Evolutionary conservation across 2,113 vertebrate species (phyloP).

Genomic region (Elaphurus davidianus): DNA sequence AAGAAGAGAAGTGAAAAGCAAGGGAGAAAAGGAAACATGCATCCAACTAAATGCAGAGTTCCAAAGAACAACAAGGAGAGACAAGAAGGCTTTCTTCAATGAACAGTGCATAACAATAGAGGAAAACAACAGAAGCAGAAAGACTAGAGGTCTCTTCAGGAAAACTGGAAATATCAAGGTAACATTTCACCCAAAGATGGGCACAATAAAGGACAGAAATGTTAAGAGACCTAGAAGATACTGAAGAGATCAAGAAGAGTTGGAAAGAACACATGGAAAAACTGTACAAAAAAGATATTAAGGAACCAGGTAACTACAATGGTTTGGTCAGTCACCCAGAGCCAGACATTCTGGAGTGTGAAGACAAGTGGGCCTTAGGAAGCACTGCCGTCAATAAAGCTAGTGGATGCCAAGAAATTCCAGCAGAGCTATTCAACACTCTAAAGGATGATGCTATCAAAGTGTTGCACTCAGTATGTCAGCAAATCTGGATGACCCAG

Average conservation of each 20-base stretch:
- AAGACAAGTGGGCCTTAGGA: not conserved
- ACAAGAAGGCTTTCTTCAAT: not conserved
- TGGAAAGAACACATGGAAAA: not conserved
- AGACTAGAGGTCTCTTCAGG: not conserved
- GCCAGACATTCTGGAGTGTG: not conserved
- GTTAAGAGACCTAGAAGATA: not conserved
- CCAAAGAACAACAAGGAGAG: not conserved
- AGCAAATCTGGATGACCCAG: not conserved
- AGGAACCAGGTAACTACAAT: not conserved
- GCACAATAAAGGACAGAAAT: not conserved
- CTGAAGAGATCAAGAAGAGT: not conserved
- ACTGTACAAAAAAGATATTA: not conserved
- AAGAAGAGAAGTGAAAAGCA: not conserved
- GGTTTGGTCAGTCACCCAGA: not conserved
- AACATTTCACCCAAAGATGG: not conserved
- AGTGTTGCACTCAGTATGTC: not conserved
- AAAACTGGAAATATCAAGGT: not conserved
- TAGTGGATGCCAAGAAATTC: not conserved
- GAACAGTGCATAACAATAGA: not conserved
- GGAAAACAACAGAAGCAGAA: not conserved
- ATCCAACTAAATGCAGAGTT: not conserved
- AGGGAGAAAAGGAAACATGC: not conserved
- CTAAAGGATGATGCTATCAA: not conserved
- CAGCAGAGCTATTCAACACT: not conserved
- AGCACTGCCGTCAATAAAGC: not conserved